Evolutionary conservation across 2,888 invertebrate genomes (phyloP), one percentile per base, ranked within the genome.

Genomic region (Theretra japonica): DNA sequence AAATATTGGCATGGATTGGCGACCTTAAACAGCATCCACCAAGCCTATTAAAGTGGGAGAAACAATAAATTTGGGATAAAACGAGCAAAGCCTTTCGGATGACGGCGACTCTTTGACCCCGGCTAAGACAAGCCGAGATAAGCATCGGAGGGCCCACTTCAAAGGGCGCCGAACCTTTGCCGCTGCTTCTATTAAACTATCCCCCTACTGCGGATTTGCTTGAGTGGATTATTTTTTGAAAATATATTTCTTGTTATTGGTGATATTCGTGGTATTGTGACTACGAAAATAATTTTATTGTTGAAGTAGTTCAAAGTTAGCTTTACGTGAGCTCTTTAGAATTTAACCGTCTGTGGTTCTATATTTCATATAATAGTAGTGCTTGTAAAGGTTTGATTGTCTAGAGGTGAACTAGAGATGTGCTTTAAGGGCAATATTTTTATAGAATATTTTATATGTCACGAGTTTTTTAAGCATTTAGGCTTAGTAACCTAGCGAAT

Each of bases 21-120:
- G 23, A 65, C 48, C 65, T 60, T 33, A 65, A 65, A 4, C 62
- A 56, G 23, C 48, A 41, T 65, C 65, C 65, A 65, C 71, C 69
- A 28, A 69, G 68, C 72, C 68, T 68, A 69, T 72, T 72, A 69
- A 69, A 33, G 33, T 48, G 56, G 11, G 53, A 77, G 80, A 81
- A 82, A 85, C 87, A 84, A 88, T 87, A 88, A 88, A 88, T 86
- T 85, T 76, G 77, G 81, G 82, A 86, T 86, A 83, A 87, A 86
- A 83, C 80, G 84, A 82, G 80, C 82, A 86, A 87, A 86, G 84
- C 88, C 87, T 79, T 65, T 75, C 71, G 77, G 76, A 77, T 75
- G 73, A 75, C 76, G 78, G 77, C 80, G 77, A 81, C 81, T 79
- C 78, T 79, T 76, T 76, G 79, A 76, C 79, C 80, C 79, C 74